Evolutionary conservation across 2,797 vertebrate genomes (phyloP), one percentile per base, ranked within the genome.

Genomic region (Okamejei kenojei): DNA sequence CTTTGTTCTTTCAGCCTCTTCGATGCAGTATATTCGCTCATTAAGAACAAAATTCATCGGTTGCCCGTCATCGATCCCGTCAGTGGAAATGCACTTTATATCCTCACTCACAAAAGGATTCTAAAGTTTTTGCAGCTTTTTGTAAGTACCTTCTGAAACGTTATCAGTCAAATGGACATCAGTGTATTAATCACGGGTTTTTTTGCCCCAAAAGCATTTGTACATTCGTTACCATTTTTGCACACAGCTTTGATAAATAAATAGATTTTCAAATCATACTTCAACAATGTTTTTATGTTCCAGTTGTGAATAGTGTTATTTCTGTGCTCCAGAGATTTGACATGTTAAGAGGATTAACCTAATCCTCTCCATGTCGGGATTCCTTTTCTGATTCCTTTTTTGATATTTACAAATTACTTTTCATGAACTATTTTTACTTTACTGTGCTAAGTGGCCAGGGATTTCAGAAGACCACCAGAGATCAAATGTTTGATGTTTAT

Each of bases 81-180:
- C 94, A 98, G 98, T 93, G 99, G 99, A 95, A 99, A 99, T 93
- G 99, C 99, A 95, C 98, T 99, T 94, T 98, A 99, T 97, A 99
- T 99, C 93, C 97, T 99, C 94, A 99, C 99, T 88, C 99, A 99
- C 97, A 99, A 99, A 96, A 97, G 99, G 96, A 99, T 99, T 96
- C 98, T 99, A 95, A 99, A 99, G 97, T 99, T 99, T 95, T 97
- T 99, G 94, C 97, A 99, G 96, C 98, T 99, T 95, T 99, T 99
- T 96, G 98, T 99, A 95, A 99, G 98, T 98, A 58, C 26, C 23
- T 76, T 21, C 65, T 63, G 26, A n/a, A 10, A 54, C 21, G 58
- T 10, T 45, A 32, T 78, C n/a, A 78, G 77, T 88, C 9, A 7
- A 74, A 13, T 21, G 35, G 74, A 71, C 13, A 35, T 90, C 65